phyloP scores from a whole-genome alignment of 2,888 invertebrate genomes.

The Amphimallon solstitiale region DNA sequence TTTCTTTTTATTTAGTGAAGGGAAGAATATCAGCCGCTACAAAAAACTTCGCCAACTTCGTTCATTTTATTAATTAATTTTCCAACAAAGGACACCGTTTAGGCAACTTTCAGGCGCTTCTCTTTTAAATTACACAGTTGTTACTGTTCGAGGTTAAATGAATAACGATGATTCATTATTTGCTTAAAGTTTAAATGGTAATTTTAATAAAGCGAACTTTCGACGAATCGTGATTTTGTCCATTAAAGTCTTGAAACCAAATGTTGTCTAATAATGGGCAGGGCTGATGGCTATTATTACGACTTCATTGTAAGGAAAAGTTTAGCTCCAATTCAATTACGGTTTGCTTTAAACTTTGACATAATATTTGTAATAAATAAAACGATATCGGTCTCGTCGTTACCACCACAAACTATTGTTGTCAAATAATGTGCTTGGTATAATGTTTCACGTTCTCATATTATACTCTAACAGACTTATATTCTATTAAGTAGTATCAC shows the following conservation, averaged over 20 bases:
- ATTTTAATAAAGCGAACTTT: slow-evolving; percentile 11
- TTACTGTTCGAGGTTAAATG: slow-evolving; percentile 1
- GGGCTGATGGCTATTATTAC: slow-evolving; percentile 10
- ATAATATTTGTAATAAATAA: slow-evolving; percentile 12
- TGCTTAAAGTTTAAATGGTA: slow-evolving; percentile 23
- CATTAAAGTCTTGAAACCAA: slow-evolving; percentile 6
- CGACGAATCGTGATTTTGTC: slow-evolving; percentile 11
- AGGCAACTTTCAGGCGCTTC: background rate
- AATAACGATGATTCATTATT: slow-evolving; percentile 19
- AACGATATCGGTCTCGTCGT: background rate
- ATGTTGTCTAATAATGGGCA: background rate
- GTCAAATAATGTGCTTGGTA: background rate
- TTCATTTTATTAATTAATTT: slow-evolving; percentile 20
- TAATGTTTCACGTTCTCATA: background rate
- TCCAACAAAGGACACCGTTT: slow-evolving; percentile 14
- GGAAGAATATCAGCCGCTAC: slow-evolving; percentile 1
- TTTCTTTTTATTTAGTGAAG: background rate
- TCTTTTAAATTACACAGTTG: slow-evolving; percentile 13
- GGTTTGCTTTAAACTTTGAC: slow-evolving; percentile 9
- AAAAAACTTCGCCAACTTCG: slow-evolving; percentile 1
- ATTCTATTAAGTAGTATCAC: no score
- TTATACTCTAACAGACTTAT: background rate
- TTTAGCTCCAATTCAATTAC: background rate
- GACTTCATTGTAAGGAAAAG: slow-evolving; percentile 7
- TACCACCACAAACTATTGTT: background rate